Base-by-base conservation (phyloP, 92 coral and sea anemone genomes). In the Ricordea florida region DNA sequence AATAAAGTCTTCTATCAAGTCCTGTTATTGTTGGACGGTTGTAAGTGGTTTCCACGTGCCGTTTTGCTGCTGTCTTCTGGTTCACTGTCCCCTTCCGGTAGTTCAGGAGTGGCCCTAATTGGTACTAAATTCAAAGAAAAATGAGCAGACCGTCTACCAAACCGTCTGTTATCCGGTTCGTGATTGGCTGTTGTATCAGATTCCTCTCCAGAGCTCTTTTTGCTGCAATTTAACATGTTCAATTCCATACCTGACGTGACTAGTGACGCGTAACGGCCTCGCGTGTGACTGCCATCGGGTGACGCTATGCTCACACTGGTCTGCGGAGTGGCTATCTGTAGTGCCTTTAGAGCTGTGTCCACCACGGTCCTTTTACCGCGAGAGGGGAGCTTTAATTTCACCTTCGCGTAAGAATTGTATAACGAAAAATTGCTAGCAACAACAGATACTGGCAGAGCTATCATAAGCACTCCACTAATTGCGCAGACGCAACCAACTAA, bases 371-470 rank as follows among this genome's bases (percentile, higher is more conserved):
- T 89, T 66, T 92, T 84, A 3, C 90, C 92, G 8, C 98, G 82
- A 21, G 92, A 82, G 10, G 98, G 98, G 8, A 94, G 70, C 75
- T 94, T 94, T 1, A 94, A 88, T 34, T 94, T 94, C 11, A 94
- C 98, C 46, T 94, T 94, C n/a, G 98, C 98, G 52, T 94, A 94
- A 2, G 97, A 92, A 70, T 94, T 94, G 42, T 94, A 94, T 61
- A 94, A 62, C 15, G 97, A 88, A 57, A 94, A 94, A 56, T 94
- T 94, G 50, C 98, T 94, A 3, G 98, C 98, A 30, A 94, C 97
- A 10, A 94, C 98, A n/a, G 98, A 94, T 17, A 94, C 98, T 13
- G 98, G 98, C n/a, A 94, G 73, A 21, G 98, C 98, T 59, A 94
- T 94, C 98, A 94, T 94, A 3, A 94, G 85, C 2, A 94, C 97